Percentiles rank a stretch among this genome's conserved stretches.
These are phyloP conservation scores for Syngnathoides biaculeatus DNA, from an alignment of 2,113 vertebrate genomes.

Conservation along the genomic window DNA sequence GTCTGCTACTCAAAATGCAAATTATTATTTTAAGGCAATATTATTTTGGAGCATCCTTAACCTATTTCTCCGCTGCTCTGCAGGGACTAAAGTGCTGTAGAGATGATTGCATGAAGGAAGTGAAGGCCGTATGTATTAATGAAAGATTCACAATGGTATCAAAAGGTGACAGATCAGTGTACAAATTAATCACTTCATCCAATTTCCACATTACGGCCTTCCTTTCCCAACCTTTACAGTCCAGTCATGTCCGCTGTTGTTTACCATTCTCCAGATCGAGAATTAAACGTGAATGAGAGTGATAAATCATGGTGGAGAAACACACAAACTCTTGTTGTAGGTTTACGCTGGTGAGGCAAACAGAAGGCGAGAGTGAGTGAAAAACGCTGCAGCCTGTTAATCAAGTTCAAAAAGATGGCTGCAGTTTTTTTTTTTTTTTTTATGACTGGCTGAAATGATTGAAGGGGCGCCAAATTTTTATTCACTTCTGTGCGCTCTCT, in stretches of 20 bases:
- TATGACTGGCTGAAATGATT: constrained; percentile 57
- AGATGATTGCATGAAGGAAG: constrained; percentile 59
- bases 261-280: constrained; percentile 71
- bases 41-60: constrained; percentile 37
- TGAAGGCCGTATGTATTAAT: constrained; percentile 68
- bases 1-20: constrained; percentile 64
- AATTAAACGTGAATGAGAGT: constrained; percentile 77
- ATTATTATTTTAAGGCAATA: constrained; percentile 48
- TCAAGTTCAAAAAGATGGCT: constrained; percentile 64
- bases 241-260: constrained; percentile 73
- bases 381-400: constrained; percentile 59
- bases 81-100: constrained; percentile 40
- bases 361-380: constrained; percentile 44
- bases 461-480: constrained; percentile 50
- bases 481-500: constrained; percentile 23
- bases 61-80: constrained; percentile 18
- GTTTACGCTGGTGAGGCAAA: constrained; percentile 64
- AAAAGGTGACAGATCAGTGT: constrained; percentile 69
- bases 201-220: constrained; percentile 55
- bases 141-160: constrained; percentile 69
- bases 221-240: constrained; percentile 63
- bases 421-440: constrained; percentile 32
- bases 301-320: constrained; percentile 70
- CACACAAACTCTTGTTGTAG: constrained; percentile 62
- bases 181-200: constrained; percentile 69